Conservation (phyloP, 2,888 invertebrate species). For the Heteromyza rotundicornis region DNA sequence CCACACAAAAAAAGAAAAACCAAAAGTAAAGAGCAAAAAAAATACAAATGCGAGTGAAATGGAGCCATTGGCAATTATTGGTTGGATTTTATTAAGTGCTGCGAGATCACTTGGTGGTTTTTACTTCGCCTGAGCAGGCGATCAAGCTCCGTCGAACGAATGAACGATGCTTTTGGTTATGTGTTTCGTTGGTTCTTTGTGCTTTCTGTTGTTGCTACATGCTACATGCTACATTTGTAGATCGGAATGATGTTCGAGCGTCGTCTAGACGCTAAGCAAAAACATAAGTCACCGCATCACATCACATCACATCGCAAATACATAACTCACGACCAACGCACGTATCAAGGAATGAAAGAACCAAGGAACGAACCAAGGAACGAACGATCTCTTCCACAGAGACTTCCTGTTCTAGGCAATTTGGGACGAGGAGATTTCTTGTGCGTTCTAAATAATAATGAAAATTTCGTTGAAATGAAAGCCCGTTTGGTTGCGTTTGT, state of each 20-base stretch:
- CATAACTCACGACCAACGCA: neutral
- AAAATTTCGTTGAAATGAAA: no score
- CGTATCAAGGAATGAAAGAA: no score
- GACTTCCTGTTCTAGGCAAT: no score
- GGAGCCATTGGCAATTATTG: conserved; percentile 18
- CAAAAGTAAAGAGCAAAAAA: neutral
- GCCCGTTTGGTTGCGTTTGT: no score
- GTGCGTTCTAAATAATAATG: no score
- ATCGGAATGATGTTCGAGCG: neutral
- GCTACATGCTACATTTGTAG: neutral
- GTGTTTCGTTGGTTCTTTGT: neutral
- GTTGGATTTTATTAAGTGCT: conserved; percentile 5
- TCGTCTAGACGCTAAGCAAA: neutral
- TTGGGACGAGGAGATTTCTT: no score
- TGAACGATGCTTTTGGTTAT: neutral
- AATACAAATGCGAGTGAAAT: conserved; percentile 9
- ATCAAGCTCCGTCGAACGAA: no score
- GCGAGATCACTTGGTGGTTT: neutral
- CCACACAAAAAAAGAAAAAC: neutral
- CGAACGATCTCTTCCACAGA: no score
- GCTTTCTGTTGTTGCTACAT: neutral
- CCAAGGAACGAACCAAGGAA: no score
- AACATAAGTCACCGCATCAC: conserved; percentile 1
- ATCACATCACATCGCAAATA: neutral
- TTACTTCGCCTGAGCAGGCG: neutral